A percentile compares a stretch with the other conserved stretches of the same genome.
Evolutionary conservation across 53 echinoderm and acorn worm genomes (phyloP).

Genomic region (Echinarachnius parma): DNA sequence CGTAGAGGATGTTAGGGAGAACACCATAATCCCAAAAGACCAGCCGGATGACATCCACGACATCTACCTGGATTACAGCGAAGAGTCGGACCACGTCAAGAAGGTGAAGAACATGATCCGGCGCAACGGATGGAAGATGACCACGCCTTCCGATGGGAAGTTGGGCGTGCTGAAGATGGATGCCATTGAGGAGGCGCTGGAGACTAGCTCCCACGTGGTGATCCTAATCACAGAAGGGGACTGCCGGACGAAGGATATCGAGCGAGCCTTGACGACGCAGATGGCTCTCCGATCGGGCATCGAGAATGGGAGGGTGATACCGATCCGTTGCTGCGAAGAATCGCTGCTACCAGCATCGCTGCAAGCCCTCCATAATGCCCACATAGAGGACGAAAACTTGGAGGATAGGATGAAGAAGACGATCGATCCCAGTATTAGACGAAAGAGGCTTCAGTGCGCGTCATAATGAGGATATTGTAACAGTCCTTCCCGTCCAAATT

Average conservation of each 20-base stretch:
- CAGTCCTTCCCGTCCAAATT: too few species aligned
- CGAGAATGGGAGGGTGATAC: neutral
- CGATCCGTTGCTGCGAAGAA: neutral
- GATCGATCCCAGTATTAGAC: neutral
- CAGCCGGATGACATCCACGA: too few species aligned
- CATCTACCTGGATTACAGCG: too few species aligned
- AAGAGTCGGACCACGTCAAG: too few species aligned
- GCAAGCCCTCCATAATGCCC: too few species aligned
- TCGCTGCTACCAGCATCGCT: neutral
- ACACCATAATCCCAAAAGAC: too few species aligned
- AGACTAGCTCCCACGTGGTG: neutral
- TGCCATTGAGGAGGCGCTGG: neutral
- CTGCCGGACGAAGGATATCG: neutral
- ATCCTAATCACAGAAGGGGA: neutral
- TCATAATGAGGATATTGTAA: too few species aligned
- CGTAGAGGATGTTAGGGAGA: too few species aligned
- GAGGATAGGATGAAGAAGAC: neutral
- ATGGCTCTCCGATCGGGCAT: neutral
- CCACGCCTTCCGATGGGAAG: neutral
- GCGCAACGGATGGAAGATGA: neutral
- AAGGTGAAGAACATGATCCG: neutral
- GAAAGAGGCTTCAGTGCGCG: too few species aligned
- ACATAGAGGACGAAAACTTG: neutral
- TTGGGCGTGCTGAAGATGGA: neutral
- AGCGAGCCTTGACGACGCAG: neutral